These are phyloP conservation scores for Drosophila seguyi DNA, from an alignment of 1,140 invertebrate species.

Conservation along the genomic window DNA sequence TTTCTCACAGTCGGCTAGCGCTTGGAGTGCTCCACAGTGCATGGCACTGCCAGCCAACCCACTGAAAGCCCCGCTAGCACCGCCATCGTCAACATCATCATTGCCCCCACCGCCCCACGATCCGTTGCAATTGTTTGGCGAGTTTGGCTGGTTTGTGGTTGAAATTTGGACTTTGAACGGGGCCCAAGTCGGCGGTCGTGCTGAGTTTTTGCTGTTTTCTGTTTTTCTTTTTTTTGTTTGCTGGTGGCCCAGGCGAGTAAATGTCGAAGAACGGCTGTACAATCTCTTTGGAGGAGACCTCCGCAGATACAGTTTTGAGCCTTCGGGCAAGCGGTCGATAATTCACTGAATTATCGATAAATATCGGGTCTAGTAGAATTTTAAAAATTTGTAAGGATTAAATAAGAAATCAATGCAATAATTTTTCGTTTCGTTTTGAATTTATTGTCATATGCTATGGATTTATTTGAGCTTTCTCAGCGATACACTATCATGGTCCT, in stretches of 20 bases:
- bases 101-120: slow-evolving; percentile 25
- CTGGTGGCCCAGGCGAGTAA: slow-evolving; percentile 44
- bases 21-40: slow-evolving; percentile 49
- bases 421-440: neutral
- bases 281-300: slow-evolving; percentile 70
- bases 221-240: slow-evolving; percentile 11
- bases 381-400: neutral
- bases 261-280: slow-evolving; percentile 70
- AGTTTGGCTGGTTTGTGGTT: slow-evolving; percentile 78
- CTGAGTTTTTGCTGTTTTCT: slow-evolving; percentile 27
- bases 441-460: neutral
- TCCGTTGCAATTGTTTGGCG: slow-evolving; percentile 77
- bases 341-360: slow-evolving; percentile 3
- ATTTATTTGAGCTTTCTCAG: no score
- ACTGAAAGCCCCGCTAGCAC: slow-evolving; percentile 13
- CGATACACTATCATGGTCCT: neutral
- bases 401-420: neutral
- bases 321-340: slow-evolving; percentile 13
- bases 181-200: slow-evolving; percentile 46
- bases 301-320: slow-evolving; percentile 39
- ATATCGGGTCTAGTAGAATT: neutral
- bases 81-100: slow-evolving; percentile 12
- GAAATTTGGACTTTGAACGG: slow-evolving; percentile 78
- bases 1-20: slow-evolving; percentile 83
- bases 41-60: slow-evolving; percentile 45